A percentile compares a stretch with the other conserved stretches of the same genome.
phyloP scores from a whole-genome alignment of 2,113 vertebrate genomes.

The Hepsetus odoe region DNA sequence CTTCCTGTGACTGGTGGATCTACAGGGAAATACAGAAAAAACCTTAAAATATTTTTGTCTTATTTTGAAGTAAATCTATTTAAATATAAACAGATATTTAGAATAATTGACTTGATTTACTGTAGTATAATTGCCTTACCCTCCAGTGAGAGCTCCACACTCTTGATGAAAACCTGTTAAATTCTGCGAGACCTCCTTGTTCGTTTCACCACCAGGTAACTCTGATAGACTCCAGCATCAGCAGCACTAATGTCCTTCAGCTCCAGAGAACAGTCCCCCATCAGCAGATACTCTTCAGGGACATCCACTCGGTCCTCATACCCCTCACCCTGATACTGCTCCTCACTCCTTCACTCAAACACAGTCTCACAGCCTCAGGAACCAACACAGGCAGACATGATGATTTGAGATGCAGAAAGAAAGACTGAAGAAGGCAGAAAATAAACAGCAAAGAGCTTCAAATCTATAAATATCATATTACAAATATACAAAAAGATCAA shows the following conservation, averaged over 20 bases:
- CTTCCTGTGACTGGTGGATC: too few relatives aligned
- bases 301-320: neutral
- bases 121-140: too few relatives aligned
- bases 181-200: neutral
- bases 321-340: neutral
- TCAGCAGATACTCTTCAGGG: neutral
- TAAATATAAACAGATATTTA: too few relatives aligned
- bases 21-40: too few relatives aligned
- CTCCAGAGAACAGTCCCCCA: constrained; percentile 4
- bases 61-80: too few relatives aligned
- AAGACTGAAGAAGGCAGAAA: neutral
- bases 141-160: neutral
- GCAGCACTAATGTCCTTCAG: neutral
- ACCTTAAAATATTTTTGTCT: too few relatives aligned
- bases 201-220: neutral
- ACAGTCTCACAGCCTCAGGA: neutral
- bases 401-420: neutral
- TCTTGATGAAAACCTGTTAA: neutral
- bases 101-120: too few relatives aligned
- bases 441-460: neutral
- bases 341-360: neutral
- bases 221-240: neutral
- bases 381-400: neutral
- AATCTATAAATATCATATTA: too few relatives aligned
- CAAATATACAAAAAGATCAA: too few relatives aligned